Conservation (phyloP, 2,888 invertebrate species). For the Subacronicta megacephala region DNA sequence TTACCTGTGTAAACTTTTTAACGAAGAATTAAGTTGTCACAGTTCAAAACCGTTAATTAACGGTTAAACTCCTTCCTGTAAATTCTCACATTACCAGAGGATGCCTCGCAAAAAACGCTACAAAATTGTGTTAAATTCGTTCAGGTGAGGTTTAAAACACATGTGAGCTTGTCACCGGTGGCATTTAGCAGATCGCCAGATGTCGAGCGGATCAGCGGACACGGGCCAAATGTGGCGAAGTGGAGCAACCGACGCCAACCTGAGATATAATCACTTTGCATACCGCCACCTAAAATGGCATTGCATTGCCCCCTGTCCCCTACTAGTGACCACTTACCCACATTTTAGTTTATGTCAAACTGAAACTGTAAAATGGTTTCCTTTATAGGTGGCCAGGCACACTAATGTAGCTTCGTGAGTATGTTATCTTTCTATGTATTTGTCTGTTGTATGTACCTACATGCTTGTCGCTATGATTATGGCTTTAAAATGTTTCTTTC, state of each 20-base stretch:
- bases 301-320: slow-evolving; percentile 21
- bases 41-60: slow-evolving; percentile 28
- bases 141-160: slow-evolving; percentile 50
- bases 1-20: background rate
- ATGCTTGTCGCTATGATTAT: no score
- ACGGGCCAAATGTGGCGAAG: slow-evolving; percentile 60
- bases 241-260: slow-evolving; percentile 53
- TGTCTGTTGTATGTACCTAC: no score
- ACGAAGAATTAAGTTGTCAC: slow-evolving; percentile 20
- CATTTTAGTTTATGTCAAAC: no score
- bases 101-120: slow-evolving; percentile 43
- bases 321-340: slow-evolving; percentile 10
- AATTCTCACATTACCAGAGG: slow-evolving; percentile 42
- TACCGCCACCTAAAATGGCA: slow-evolving; percentile 55
- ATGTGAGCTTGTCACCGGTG: slow-evolving; percentile 47
- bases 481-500: no score
- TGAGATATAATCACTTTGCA: slow-evolving; percentile 57
- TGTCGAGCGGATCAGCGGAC: slow-evolving; percentile 48
- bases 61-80: slow-evolving; percentile 33
- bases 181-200: slow-evolving; percentile 54
- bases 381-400: no score
- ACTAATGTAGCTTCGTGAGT: no score
- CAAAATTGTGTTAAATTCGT: slow-evolving; percentile 45
- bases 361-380: no score
- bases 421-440: no score